Percentiles rank a stretch among this genome's conserved stretches.
Conservation (phyloP, 2,797 vertebrate species). For the Falco biarmicus region DNA sequence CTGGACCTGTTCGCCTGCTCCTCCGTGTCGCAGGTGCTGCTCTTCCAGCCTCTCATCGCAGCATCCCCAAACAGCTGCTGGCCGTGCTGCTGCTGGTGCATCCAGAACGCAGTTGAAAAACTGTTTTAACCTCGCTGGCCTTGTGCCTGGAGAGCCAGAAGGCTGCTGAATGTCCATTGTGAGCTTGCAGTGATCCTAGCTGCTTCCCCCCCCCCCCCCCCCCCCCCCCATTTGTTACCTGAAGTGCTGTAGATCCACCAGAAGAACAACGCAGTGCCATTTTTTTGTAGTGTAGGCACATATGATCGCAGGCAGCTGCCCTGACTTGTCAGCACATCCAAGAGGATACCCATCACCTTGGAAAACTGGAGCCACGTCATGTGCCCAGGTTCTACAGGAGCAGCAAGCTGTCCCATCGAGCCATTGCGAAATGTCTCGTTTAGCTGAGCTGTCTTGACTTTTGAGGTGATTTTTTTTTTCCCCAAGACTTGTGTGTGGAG, state of each 20-base stretch:
- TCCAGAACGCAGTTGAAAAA: background rate
- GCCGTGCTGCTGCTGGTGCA: background rate
- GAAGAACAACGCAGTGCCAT: background rate
- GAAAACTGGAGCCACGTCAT: background rate
- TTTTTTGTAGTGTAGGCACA: rapidly evolving
- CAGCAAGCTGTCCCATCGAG: background rate
- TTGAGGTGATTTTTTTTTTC: background rate
- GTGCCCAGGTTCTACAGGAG: background rate
- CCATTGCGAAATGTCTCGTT: background rate
- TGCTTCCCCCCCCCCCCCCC: too few relatives aligned
- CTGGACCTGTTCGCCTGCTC: background rate
- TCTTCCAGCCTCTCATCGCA: background rate
- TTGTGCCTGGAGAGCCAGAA: background rate
- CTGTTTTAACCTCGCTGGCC: background rate
- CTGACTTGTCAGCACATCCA: background rate
- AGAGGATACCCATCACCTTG: background rate
- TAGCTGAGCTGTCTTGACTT: background rate
- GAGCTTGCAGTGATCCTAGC: background rate
- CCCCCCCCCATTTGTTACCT: background rate
- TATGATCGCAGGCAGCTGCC: background rate
- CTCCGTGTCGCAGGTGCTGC: background rate
- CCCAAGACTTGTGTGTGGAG: background rate
- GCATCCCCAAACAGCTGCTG: background rate
- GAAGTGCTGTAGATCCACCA: background rate
- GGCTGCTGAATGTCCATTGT: background rate